Conservation (phyloP, 2,113 vertebrate species). For the Gasterosteus nipponicus region DNA sequence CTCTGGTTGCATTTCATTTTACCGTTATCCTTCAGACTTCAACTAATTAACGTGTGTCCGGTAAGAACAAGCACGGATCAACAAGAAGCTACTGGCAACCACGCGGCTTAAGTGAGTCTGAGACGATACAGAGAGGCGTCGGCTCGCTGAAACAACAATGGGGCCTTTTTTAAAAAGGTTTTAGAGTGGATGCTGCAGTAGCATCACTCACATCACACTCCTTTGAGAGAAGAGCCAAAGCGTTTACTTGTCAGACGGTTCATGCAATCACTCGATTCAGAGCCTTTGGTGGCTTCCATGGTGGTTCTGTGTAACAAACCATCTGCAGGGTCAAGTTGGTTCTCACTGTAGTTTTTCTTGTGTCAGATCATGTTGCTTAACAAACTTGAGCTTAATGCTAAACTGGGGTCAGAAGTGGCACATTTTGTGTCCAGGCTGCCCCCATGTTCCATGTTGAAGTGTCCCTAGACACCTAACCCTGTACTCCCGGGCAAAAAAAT, state of each 20-base stretch:
- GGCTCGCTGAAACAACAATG: neutral
- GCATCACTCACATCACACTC: neutral
- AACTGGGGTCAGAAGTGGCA: conserved; percentile 21
- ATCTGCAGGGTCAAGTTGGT: neutral
- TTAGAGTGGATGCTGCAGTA: neutral
- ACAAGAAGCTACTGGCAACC: neutral
- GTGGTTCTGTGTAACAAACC: neutral
- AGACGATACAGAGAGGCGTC: neutral
- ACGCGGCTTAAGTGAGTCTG: neutral
- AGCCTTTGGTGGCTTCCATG: neutral
- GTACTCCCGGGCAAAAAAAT: too few species aligned
- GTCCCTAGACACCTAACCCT: too few species aligned
- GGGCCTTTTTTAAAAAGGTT: neutral
- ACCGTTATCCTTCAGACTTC: neutral
- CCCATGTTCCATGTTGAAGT: too few species aligned
- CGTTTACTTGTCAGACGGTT: neutral
- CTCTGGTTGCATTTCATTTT: conserved; percentile 29
- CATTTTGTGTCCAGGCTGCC: too few species aligned
- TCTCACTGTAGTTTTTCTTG: conserved; percentile 12
- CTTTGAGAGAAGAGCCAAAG: neutral
- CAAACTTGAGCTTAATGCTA: conserved; percentile 34
- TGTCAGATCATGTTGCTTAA: conserved; percentile 31
- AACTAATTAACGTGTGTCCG: neutral
- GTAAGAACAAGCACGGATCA: neutral
- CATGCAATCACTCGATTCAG: neutral